A percentile compares a stretch with the other conserved stretches of the same genome.
Evolutionary conservation across 2,888 invertebrate species (phyloP).

Genomic region (Nebria brevicollis): DNA sequence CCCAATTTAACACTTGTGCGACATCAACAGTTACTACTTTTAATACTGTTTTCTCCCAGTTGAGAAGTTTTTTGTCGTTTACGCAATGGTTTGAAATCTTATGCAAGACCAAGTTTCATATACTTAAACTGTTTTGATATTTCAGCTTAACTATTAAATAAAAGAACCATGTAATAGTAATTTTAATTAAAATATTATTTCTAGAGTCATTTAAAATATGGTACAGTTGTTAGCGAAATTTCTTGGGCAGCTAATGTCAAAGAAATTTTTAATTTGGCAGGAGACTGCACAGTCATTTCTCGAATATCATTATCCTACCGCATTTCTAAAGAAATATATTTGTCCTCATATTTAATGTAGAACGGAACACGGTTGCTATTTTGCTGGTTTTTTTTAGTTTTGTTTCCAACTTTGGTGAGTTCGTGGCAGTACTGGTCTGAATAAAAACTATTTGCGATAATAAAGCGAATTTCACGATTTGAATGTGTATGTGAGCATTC

Average conservation of each 20-base stretch:
- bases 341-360: not conserved
- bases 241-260: no score
- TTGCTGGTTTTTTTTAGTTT: not conserved
- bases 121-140: no score
- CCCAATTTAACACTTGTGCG: conserved; percentile 42
- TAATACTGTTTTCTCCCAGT: conserved; percentile 28
- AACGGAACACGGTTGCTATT: not conserved
- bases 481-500: not conserved
- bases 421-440: not conserved
- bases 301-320: not conserved
- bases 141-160: no score
- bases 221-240: no score
- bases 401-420: not conserved
- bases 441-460: not conserved
- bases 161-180: no score
- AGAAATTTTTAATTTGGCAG: not conserved
- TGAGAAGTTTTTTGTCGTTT: not conserved
- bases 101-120: conserved; percentile 20
- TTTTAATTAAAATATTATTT: no score
- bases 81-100: conserved; percentile 39
- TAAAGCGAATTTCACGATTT: not conserved
- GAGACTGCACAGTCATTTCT: not conserved
- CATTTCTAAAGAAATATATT: not conserved
- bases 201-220: no score
- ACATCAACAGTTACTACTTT: conserved; percentile 45